Evolutionary conservation across 1,140 invertebrate genomes (phyloP).

Genomic region (Dreissena polymorpha): DNA sequence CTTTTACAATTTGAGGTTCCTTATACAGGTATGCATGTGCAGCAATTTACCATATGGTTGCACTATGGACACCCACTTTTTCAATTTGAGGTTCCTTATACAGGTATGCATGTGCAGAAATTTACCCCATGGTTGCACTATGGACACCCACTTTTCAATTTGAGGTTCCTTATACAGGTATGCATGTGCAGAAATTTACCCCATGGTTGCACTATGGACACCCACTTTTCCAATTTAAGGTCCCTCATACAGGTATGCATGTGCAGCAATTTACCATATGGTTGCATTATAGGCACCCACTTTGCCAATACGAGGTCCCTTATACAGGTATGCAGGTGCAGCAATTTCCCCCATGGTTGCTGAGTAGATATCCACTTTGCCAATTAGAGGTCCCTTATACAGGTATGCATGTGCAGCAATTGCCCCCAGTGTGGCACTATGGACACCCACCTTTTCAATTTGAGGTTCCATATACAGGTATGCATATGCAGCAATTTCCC

Average conservation of each 20-base stretch:
- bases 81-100: slow-evolving; percentile 91
- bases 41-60: neutral
- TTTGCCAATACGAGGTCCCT: too few relatives aligned
- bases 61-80: neutral
- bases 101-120: slow-evolving; percentile 70
- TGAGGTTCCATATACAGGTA: too few relatives aligned
- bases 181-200: neutral
- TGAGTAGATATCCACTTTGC: neutral
- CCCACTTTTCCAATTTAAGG: slow-evolving; percentile 96
- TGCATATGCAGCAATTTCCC: too few relatives aligned
- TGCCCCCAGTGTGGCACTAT: too few relatives aligned
- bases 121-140: slow-evolving; percentile 74
- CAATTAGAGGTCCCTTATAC: neutral
- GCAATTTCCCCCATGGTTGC: slow-evolving; percentile 91
- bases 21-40: slow-evolving; percentile 80
- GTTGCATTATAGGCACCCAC: too few relatives aligned
- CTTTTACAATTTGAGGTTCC: slow-evolving; percentile 95
- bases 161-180: slow-evolving; percentile 87
- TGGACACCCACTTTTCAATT: slow-evolving; percentile 97
- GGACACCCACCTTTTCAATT: too few relatives aligned
- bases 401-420: too few relatives aligned
- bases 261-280: neutral
- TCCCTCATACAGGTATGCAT: slow-evolving; percentile 82
- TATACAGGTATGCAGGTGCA: slow-evolving; percentile 84
- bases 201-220: slow-evolving; percentile 86